Percentiles rank a stretch among this genome's conserved stretches.
These are phyloP conservation scores for Electrophaes corylata DNA, from an alignment of 2,888 invertebrate genomes.

Conservation along the genomic window DNA sequence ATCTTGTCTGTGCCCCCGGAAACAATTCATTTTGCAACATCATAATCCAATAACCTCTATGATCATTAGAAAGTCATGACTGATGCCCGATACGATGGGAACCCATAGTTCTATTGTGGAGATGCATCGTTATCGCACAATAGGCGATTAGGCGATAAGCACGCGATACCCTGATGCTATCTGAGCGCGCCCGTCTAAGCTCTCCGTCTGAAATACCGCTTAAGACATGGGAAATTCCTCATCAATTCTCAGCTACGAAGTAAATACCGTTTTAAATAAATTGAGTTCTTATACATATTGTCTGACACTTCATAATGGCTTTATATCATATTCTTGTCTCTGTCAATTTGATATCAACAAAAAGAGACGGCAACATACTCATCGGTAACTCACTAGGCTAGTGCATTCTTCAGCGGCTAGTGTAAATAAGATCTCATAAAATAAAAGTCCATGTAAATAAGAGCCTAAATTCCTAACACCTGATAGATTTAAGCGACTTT, in stretches of 20 bases:
- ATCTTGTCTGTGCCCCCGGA: background rate
- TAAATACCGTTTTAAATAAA: background rate
- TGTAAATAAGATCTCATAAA: too few relatives aligned
- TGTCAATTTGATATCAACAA: too few relatives aligned
- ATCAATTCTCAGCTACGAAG: background rate
- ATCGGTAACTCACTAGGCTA: too few relatives aligned
- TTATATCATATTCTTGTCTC: too few relatives aligned
- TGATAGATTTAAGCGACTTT: too few relatives aligned
- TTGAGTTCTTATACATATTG: too few relatives aligned
- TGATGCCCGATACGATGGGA: conserved; percentile 42
- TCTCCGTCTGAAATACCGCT: conserved; percentile 47
- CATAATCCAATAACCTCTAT: conserved; percentile 13
- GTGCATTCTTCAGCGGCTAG: too few relatives aligned
- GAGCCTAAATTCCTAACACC: too few relatives aligned
- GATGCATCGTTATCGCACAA: conserved; percentile 68
- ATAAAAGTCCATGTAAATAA: too few relatives aligned
- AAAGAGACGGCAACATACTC: too few relatives aligned
- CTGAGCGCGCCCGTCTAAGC: conserved; percentile 57
- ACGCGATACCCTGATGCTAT: conserved; percentile 64
- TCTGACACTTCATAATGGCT: too few relatives aligned
- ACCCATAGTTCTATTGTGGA: conserved; percentile 50
- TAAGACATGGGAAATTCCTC: conserved; percentile 30
- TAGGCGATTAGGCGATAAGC: conserved; percentile 68
- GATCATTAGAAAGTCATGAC: conserved; percentile 27
- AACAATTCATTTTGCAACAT: conserved; percentile 2